These are phyloP conservation scores for Pempheris klunzingeri DNA, from an alignment of 2,797 vertebrate genomes.

Conservation along the genomic window DNA sequence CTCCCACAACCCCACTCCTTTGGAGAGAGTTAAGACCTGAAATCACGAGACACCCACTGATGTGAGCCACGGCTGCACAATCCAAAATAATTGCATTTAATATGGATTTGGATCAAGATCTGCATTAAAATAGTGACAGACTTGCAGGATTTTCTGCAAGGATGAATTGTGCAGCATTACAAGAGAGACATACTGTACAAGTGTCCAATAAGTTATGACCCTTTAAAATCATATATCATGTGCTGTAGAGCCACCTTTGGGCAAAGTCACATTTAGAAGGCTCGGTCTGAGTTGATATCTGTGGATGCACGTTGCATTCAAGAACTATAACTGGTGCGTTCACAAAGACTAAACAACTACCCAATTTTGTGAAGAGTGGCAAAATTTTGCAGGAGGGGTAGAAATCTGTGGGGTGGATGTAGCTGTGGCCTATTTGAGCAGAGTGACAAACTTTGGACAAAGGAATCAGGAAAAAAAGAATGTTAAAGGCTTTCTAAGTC, in stretches of 20 bases:
- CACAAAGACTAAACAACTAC: neutral
- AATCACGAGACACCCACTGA: constrained; percentile 9
- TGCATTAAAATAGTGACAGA: neutral
- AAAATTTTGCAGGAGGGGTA: neutral
- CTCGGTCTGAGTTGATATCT: neutral
- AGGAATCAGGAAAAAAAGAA: neutral
- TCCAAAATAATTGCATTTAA: neutral
- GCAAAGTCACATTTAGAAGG: neutral
- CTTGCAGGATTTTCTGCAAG: no score
- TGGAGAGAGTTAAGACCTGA: constrained; percentile 17
- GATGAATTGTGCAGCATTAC: neutral
- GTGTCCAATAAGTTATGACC: neutral
- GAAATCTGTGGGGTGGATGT: neutral
- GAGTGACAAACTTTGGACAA: neutral
- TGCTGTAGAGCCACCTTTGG: neutral
- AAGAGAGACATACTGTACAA: neutral
- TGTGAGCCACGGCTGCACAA: neutral
- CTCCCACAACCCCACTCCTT: constrained; percentile 14
- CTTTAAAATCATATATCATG: neutral
- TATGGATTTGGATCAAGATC: neutral
- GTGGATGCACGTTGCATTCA: neutral
- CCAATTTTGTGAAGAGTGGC: neutral
- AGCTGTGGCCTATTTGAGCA: neutral
- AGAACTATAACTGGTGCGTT: neutral
- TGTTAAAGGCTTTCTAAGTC: neutral